Evolutionary conservation across 1,140 invertebrate genomes (phyloP), one percentile per base, ranked within the genome.

Genomic region (Macrotrachela quadricornifera): DNA sequence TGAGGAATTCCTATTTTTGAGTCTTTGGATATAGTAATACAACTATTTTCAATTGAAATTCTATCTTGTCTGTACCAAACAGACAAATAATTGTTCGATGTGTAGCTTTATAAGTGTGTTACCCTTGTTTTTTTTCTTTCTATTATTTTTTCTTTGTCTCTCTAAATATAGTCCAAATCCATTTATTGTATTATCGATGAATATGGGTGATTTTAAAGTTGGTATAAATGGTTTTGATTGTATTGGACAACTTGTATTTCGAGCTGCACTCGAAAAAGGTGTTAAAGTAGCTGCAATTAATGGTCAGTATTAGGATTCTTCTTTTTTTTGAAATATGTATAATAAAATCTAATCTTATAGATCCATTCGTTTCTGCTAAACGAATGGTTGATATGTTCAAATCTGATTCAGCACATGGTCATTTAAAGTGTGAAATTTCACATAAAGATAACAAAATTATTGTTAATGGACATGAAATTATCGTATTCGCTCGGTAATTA

Each of bases 321-420:
- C 8, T 4, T 30, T 30, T 30, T n/a, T n/a, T n/a, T n/a, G n/a
- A n/a, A n/a, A 2, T 30, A 30, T 30, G 2, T 8, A 30, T 30
- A 30, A 45, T 45, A 6, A 17, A 11, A 18, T 15, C 15, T 45
- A n/a, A 8, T 6, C 8, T 30, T 30, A 30, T 30, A 30, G 88
- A 96, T 70, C 90, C 90, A 1, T 87, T 87, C 74, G 85, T 94
- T 66, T 78, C 79, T 56, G 69, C 88, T 41, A 81, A 90, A 58
- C 92, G 95, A 72, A 88, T 94, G 86, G 87, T 90, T 3, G 96
- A 97, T 74, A 80, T 97, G 75, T 88, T 96, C 75, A 86, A 90
- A 64, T 92, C 91, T 71, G 92, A 97, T 68, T 92, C 88, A 13
- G 94, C 87, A 46, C 92, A 97, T 62, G 91, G 91, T 10, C 75